These are phyloP conservation scores for Coelinius sp. DNA, from an alignment of 2,888 invertebrate genomes.

Conservation along the genomic window DNA sequence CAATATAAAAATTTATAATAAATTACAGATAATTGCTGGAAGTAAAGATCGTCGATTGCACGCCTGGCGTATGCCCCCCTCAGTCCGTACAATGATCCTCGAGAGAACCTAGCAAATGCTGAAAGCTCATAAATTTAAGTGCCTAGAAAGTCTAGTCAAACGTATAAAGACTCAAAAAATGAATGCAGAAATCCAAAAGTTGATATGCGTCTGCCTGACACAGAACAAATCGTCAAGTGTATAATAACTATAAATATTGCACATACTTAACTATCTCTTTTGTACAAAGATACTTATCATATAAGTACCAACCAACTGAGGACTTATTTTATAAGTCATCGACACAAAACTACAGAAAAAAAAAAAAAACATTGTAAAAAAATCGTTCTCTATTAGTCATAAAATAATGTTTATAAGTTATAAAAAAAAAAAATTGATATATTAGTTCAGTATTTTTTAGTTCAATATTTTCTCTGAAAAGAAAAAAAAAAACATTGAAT, in stretches of 20 bases:
- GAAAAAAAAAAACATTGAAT: neutral
- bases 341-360: neutral
- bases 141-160: constrained; percentile 49
- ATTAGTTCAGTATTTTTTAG: constrained; percentile 1
- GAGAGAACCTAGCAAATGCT: constrained; percentile 49
- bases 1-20: neutral
- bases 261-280: neutral
- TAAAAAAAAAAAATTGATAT: neutral
- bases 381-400: neutral
- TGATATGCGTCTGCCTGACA: neutral
- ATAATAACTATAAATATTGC: constrained; percentile 33
- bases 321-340: too few relatives aligned
- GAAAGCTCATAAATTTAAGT: constrained; percentile 25
- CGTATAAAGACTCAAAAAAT: constrained; percentile 27
- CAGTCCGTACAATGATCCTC: constrained; percentile 58
- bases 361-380: neutral
- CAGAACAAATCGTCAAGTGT: constrained; percentile 23
- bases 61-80: constrained; percentile 77
- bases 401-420: neutral
- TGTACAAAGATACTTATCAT: neutral
- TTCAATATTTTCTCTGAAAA: neutral
- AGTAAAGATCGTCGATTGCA: constrained; percentile 79
- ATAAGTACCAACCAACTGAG: too few relatives aligned
- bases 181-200: constrained; percentile 13
- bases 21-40: constrained; percentile 77